Conservation (phyloP, 2,888 invertebrate genomes). For the Cheilosia vernalis region DNA sequence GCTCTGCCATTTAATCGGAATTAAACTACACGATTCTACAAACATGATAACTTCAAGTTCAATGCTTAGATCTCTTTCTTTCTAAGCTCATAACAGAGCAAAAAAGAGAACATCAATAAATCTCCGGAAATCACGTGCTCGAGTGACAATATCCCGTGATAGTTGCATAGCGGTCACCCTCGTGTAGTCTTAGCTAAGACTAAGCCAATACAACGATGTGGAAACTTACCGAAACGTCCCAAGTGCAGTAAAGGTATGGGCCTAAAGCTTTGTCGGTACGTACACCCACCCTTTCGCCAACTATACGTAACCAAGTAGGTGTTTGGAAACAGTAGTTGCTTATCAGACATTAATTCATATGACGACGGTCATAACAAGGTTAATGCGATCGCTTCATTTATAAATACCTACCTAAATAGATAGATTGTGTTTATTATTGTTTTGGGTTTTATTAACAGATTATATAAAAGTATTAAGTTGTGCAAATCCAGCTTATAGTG, state of each 20-base stretch:
- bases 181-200: slow-evolving; percentile 18
- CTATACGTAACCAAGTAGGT: slow-evolving; percentile 25
- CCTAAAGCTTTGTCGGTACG: not conserved
- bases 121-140: slow-evolving; percentile 65
- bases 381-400: slow-evolving; percentile 56
- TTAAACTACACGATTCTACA: slow-evolving; percentile 18
- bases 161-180: slow-evolving; percentile 63
- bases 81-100: slow-evolving; percentile 27
- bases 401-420: slow-evolving; percentile 39
- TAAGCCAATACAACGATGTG: slow-evolving; percentile 21
- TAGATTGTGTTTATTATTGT: not conserved
- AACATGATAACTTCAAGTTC: slow-evolving; percentile 68
- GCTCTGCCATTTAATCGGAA: not conserved
- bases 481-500: slow-evolving; percentile 15
- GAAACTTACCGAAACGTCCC: slow-evolving; percentile 51
- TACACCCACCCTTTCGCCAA: slow-evolving; percentile 51
- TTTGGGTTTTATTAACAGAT: slow-evolving; percentile 21
- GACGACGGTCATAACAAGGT: slow-evolving; percentile 71
- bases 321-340: slow-evolving; percentile 58
- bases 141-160: slow-evolving; percentile 64
- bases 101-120: slow-evolving; percentile 25
- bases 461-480: slow-evolving; percentile 44
- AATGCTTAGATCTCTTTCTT: slow-evolving; percentile 55
- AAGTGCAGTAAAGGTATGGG: not conserved
- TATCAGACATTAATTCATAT: slow-evolving; percentile 54